phyloP scores from a whole-genome alignment of 2,888 invertebrate species.

The Lypha dubia region DNA sequence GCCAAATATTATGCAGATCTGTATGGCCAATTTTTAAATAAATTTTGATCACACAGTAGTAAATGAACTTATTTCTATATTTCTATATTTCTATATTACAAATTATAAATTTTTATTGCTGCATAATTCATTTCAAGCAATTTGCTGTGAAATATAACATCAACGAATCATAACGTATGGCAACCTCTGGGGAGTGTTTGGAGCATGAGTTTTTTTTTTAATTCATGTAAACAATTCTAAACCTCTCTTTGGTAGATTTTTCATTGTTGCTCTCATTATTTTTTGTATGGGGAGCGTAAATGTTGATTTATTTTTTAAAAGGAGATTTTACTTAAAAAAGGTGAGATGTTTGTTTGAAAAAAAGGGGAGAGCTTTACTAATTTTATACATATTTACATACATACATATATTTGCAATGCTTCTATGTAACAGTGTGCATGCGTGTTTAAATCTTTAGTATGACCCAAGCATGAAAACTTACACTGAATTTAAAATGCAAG shows the following conservation, averaged over 20 bases:
- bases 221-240: slow-evolving; percentile 60
- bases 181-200: background rate
- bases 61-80: too few species aligned
- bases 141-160: background rate
- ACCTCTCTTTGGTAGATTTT: slow-evolving; percentile 27
- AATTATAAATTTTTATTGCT: too few species aligned
- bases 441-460: background rate
- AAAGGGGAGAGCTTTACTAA: slow-evolving; percentile 45
- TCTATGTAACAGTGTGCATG: background rate
- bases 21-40: too few species aligned
- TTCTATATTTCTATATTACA: too few species aligned
- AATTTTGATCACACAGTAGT: too few species aligned
- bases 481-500: background rate
- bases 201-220: background rate
- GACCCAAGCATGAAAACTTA: background rate
- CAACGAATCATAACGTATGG: background rate
- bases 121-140: too few species aligned
- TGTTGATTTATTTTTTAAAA: slow-evolving; percentile 19
- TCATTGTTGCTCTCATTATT: background rate
- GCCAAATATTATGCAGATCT: too few species aligned
- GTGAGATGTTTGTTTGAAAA: slow-evolving; percentile 40
- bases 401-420: slow-evolving; percentile 12
- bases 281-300: slow-evolving; percentile 17
- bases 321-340: slow-evolving; percentile 41
- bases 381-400: background rate